These are phyloP conservation scores for Anagrus nilaparvatae DNA, from an alignment of 1,140 invertebrate species.

Conservation along the genomic window DNA sequence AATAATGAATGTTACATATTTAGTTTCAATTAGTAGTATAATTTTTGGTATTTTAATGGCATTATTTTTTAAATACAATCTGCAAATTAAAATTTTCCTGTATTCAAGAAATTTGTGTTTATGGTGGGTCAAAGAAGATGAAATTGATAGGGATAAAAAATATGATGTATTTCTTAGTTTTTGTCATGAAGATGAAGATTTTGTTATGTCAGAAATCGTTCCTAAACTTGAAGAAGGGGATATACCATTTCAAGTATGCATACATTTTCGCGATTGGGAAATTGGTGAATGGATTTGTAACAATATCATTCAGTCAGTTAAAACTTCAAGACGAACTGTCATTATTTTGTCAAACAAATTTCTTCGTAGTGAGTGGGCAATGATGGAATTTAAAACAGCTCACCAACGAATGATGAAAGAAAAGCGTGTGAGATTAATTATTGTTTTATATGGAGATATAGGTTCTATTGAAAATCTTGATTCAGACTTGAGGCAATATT, in stretches of 20 bases:
- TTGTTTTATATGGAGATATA: too few relatives aligned
- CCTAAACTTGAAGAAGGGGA: constrained; percentile 53
- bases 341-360: constrained; percentile 75
- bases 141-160: constrained; percentile 63
- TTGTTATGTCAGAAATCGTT: constrained; percentile 58
- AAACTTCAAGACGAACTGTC: constrained; percentile 68
- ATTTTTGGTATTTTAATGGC: constrained; percentile 42
- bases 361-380: constrained; percentile 73
- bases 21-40: too few relatives aligned
- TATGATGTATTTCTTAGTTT: constrained; percentile 86
- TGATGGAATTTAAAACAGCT: constrained; percentile 73
- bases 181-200: constrained; percentile 69
- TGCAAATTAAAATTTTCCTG: constrained; percentile 59
- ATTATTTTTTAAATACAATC: constrained; percentile 53
- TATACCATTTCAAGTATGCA: constrained; percentile 54
- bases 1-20: too few relatives aligned
- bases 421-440: too few relatives aligned
- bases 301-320: constrained; percentile 70
- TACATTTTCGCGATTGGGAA: constrained; percentile 75
- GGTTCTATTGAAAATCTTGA: too few relatives aligned
- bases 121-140: constrained; percentile 59
- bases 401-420: too few relatives aligned
- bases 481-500: too few relatives aligned
- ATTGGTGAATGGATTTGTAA: constrained; percentile 58
- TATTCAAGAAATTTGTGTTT: constrained; percentile 54